Evolutionary conservation across 2,888 invertebrate species (phyloP).

Genomic region (Steromphala cineraria): DNA sequence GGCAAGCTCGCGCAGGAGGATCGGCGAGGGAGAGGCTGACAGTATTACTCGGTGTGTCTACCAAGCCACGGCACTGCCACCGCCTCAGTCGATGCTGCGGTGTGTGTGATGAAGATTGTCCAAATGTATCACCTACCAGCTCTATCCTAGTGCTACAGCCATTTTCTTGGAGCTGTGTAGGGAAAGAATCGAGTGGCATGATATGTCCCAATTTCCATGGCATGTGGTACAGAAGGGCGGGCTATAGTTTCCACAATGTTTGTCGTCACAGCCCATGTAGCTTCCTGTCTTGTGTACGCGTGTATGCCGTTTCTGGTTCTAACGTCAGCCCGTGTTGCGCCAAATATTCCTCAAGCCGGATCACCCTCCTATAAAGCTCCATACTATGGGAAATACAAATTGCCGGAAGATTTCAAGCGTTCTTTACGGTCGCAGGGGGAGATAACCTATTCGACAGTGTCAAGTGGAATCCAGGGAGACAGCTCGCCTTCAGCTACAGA

Average conservation of each 20-base stretch:
- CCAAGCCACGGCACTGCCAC: not conserved
- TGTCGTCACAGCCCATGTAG: not conserved
- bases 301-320: conserved; percentile 1
- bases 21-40: not conserved
- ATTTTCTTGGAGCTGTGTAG: conserved; percentile 3
- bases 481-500: not conserved
- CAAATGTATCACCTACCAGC: not conserved
- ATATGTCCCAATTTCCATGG: conserved; percentile 20
- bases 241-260: conserved; percentile 11
- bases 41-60: not conserved
- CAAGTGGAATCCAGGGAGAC: not conserved
- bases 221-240: not conserved
- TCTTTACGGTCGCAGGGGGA: conserved; percentile 19
- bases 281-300: not conserved
- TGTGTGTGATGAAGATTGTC: not conserved
- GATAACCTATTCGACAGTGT: conserved; percentile 15
- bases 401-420: not conserved
- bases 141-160: not conserved
- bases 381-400: not conserved
- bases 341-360: not conserved
- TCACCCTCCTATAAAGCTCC: not conserved
- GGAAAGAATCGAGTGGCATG: conserved; percentile 18
- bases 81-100: not conserved
- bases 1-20: conserved; percentile 15
- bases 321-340: conserved; percentile 1